These are phyloP conservation scores for Chlamydotis undulata DNA, from an alignment of 2,113 vertebrate genomes.

Conservation along the genomic window DNA sequence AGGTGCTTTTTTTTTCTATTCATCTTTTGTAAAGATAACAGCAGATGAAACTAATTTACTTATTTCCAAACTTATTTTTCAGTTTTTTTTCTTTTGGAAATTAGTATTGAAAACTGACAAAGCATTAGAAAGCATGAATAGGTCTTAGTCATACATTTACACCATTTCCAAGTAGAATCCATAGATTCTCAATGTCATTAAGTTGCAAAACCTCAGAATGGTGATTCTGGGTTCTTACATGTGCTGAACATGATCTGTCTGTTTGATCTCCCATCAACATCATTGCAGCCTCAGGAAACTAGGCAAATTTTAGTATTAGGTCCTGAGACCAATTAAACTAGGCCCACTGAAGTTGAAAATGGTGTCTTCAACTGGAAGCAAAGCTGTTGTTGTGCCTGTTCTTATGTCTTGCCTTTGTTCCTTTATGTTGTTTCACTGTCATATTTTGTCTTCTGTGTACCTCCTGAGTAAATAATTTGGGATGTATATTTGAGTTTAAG, in stretches of 20 bases:
- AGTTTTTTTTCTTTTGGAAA: background rate
- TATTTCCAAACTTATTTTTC: background rate
- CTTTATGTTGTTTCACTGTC: background rate
- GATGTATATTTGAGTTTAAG: background rate
- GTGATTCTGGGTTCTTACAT: background rate
- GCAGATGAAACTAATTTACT: background rate
- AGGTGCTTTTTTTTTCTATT: background rate
- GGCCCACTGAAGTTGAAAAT: background rate
- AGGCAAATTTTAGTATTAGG: background rate
- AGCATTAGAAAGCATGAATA: background rate
- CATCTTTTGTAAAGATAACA: background rate
- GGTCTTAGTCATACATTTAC: background rate
- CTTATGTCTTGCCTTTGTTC: background rate
- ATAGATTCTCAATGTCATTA: background rate
- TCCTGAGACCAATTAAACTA: background rate
- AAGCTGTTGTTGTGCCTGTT: background rate
- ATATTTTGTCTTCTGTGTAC: background rate
- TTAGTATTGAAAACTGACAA: background rate
- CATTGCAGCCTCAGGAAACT: background rate
- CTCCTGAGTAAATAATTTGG: background rate
- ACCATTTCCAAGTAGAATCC: background rate
- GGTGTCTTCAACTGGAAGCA: background rate
- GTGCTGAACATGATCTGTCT: background rate
- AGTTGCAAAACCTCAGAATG: background rate
- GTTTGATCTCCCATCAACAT: background rate